phyloP scores from a whole-genome alignment of 1,140 invertebrate genomes.

The Adoxophyes honmai region DNA sequence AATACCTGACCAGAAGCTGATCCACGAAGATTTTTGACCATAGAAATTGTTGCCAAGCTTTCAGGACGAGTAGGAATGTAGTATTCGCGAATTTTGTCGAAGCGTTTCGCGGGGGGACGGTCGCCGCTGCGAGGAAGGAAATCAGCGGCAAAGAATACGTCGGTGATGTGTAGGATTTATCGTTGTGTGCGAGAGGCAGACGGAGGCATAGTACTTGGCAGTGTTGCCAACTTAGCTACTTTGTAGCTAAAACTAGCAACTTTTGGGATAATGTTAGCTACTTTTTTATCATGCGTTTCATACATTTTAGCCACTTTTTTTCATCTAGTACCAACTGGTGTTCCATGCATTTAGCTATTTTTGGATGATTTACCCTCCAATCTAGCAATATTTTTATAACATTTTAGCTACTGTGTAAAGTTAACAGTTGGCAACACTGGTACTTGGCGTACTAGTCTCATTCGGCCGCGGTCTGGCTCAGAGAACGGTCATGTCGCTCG shows the following conservation, averaged over 20 bases:
- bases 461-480: slow-evolving; percentile 35
- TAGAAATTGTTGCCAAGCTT: not conserved
- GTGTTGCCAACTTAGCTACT: too few relatives aligned
- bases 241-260: too few relatives aligned
- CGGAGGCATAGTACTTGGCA: slow-evolving; percentile 1
- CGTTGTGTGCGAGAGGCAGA: slow-evolving; percentile 29
- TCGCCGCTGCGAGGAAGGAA: slow-evolving; percentile 53
- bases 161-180: slow-evolving; percentile 12
- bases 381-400: too few relatives aligned
- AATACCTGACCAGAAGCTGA: slow-evolving; percentile 24
- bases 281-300: too few relatives aligned
- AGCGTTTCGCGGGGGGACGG: slow-evolving; percentile 45
- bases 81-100: slow-evolving; percentile 13
- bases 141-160: slow-evolving; percentile 49
- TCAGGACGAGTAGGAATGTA: not conserved
- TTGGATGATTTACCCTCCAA: too few relatives aligned
- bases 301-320: too few relatives aligned
- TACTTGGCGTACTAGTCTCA: slow-evolving; percentile 32
- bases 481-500: slow-evolving; percentile 30
- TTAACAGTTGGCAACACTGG: not conserved
- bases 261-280: too few relatives aligned
- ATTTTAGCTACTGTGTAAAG: too few relatives aligned
- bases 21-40: not conserved
- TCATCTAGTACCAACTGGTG: too few relatives aligned
- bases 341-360: too few relatives aligned